Base-by-base conservation (phyloP, 2,113 vertebrate species). In the Microcebus tavaratra region DNA sequence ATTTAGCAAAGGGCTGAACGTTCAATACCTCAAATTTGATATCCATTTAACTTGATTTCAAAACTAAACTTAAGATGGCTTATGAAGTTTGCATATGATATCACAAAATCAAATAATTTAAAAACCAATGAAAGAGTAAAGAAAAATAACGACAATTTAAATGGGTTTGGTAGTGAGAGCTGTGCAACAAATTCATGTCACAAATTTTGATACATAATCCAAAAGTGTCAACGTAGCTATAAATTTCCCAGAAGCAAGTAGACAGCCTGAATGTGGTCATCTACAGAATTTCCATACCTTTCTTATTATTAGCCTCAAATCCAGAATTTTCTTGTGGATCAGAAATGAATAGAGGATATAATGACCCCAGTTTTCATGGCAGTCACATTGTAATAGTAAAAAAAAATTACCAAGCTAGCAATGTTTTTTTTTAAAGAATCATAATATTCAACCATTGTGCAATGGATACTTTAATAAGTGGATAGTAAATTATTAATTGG, bases 21-120 rank as follows among this genome's bases (percentile, higher is more conserved):
- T 79, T 23, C 20, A 91, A 67, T 59, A 67, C 5, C 1, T 59
- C 31, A 73, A 34, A 63, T 84, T 78, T 57, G 34, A 9, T 88
- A 83, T 36, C 76, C 67, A 88, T 57, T 94, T 78, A 93, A 89
- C 55, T 85, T 90, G 53, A 91, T 78, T 63, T 36, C 29, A 80
- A 80, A 88, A 78, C 91, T 84, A 88, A 73, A 65, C 9, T 45
- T 76, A 29, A 82, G 31, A 63, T 53, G 45, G 6, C 36, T 92
- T 95, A 36, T 70, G 75, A 94, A 92, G 27, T 70, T 57, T 92
- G 57, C 14, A 76, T 25, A 91, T 85, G 21, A 5, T 67, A 53
- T 14, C 75, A 17, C n/a, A 87, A 63, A 72, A 80, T 48, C 90
- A 92, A 94, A 57, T 82, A 82, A 90, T 31, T 79, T 78, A 90